Evolutionary conservation across 1,140 invertebrate genomes (phyloP), one percentile per base, ranked within the genome.

Genomic region (Vollenhovia emeryi): DNA sequence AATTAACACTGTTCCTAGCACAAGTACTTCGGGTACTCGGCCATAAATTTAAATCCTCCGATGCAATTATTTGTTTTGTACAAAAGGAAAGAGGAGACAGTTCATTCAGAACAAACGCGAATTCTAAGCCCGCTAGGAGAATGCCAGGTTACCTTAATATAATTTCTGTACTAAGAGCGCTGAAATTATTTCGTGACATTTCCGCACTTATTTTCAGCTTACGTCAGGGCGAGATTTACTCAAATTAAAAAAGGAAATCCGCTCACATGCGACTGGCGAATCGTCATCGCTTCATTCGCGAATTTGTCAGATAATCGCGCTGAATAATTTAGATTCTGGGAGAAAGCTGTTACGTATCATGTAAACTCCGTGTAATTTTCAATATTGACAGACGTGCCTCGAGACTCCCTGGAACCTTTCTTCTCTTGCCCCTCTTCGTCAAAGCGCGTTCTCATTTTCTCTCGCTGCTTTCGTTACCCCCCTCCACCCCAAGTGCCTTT

Each of bases 361-460:
- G 85, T 45, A 66, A 27, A 78, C 84, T 71, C 55, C 87, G 80
- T 50, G 78, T 69, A 74, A 89, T 90, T 87, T 87, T 74, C 76
- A 87, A 89, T 89, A 89, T 87, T 87, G 85, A 89, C 76, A 89
- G 76, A 90, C 76, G 78, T 69, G 66, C 40, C 79, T 64, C 36
- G 40, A 50, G 73, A 84, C 60, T 48, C 50, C 4, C 13, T 18
- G 27, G 24, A 40, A 68, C 66, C 83, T 59, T 62, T 78, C 78
- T 57, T 76, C 66, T 68, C 74, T 43, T 33, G 15, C 45, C 62
- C 59, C 80, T n/a, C n/a, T 62, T 40, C 48, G n/a, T 57, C 78
- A 36, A 24, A 8, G 2, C n/a, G 27, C 36, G 33, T 7, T 80
- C 45, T 66, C 68, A 60, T 76, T 84, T 62, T 73, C 74, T 73